Conservation (phyloP, 2,888 invertebrate species). For the Drosophila histrio region DNA sequence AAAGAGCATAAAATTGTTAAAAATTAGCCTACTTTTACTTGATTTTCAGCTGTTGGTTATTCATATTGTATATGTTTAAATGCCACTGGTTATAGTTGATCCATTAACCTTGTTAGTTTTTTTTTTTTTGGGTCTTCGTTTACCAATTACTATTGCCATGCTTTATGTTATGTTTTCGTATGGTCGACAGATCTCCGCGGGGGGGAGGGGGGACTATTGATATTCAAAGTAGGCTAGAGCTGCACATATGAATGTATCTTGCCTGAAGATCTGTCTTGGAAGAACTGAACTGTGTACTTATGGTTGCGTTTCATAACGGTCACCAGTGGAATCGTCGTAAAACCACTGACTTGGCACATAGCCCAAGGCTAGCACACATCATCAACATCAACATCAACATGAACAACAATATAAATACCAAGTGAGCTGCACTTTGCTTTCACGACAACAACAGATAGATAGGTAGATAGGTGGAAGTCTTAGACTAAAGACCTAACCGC, state of each 20-base stretch:
- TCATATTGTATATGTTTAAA: slow-evolving; percentile 1
- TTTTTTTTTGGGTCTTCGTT: slow-evolving; percentile 14
- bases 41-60: slow-evolving; percentile 10
- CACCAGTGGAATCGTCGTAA: slow-evolving; percentile 54
- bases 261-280: slow-evolving; percentile 30
- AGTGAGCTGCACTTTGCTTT: slow-evolving; percentile 53
- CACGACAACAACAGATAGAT: slow-evolving; percentile 23
- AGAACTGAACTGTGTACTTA: slow-evolving; percentile 56
- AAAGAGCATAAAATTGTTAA: slow-evolving; percentile 17
- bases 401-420: slow-evolving; percentile 20
- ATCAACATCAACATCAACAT: slow-evolving; percentile 25
- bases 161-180: slow-evolving; percentile 6
- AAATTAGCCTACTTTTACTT: slow-evolving; percentile 19
- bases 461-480: slow-evolving; percentile 7
- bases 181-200: neutral
- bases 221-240: slow-evolving; percentile 35
- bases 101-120: slow-evolving; percentile 68
- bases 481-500: slow-evolving; percentile 56
- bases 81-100: slow-evolving; percentile 27
- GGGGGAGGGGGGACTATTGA: slow-evolving; percentile 19
- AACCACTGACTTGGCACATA: slow-evolving; percentile 61
- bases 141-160: slow-evolving; percentile 38
- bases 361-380: slow-evolving; percentile 66
- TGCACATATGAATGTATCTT: slow-evolving; percentile 2
- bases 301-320: slow-evolving; percentile 60